Evolutionary conservation across 2,797 vertebrate genomes (phyloP), one percentile per base, ranked within the genome.

Genomic region (Lophotriccus pileatus): DNA sequence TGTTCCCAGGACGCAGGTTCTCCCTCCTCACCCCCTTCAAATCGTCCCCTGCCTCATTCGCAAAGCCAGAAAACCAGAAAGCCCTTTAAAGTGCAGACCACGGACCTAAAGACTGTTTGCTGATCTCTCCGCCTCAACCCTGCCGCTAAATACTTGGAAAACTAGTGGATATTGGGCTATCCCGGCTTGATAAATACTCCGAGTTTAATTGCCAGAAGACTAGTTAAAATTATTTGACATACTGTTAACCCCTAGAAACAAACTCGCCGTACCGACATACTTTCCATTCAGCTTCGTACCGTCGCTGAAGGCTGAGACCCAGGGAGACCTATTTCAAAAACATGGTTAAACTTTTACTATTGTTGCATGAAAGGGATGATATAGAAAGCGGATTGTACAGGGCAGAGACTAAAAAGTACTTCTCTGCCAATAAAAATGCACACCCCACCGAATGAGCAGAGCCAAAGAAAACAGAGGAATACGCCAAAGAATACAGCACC

Each of bases 171-270:
- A 46, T 59, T 88, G 94, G 89, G 95, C 91, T 93, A 80, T 66
- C 37, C 77, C 55, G 49, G 47, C 52, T 83, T 91, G 80, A 84
- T 59, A 95, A 93, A 88, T 76, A 77, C 52, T 64, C 56, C 7
- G 36, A 56, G 56, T 93, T 87, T 86, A 91, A 93, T 96, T 87
- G 72, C 87, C 93, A 96, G 85, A 87, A 94, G 79, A 90, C 94
- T 85, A 92, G 92, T 97, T 95, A 94, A 95, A 93, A 95, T 91
- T 89, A 92, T 92, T 95, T 96, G 94, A 94, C 91, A 92, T 96
- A 89, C 83, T 82, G 90, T 91, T 94, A 96, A 94, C 73, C 89
- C 86, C 82, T 95, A 95, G 69, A 75, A 97, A 69, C 91, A 96
- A 94, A 94, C 87, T 87, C 66, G 80, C 93, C 11, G 41, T 53